Conservation (phyloP, 92 coral and sea anemone genomes). For the Epizoanthus rinbou region DNA sequence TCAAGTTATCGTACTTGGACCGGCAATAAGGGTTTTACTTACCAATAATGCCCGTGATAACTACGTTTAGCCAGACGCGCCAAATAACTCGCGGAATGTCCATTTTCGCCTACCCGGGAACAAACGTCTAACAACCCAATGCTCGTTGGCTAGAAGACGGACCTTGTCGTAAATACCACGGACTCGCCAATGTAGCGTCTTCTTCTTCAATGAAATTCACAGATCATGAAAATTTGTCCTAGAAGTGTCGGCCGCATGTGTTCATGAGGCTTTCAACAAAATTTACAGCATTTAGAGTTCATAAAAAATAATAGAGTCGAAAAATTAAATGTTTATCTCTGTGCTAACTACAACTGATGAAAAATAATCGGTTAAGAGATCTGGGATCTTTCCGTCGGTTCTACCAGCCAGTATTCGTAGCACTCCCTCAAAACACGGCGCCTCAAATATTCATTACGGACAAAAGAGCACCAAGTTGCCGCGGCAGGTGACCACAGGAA, state of each 20-base stretch:
- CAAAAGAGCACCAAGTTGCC: constrained; percentile 34
- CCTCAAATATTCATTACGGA: constrained; percentile 36
- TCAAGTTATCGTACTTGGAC: background rate
- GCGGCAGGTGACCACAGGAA: constrained; percentile 32
- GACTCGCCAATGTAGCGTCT: background rate
- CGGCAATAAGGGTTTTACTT: constrained; percentile 19
- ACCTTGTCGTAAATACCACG: background rate
- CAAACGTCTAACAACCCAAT: background rate
- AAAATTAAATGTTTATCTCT: background rate
- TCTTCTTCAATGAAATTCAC: background rate
- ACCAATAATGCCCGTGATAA: constrained; percentile 9
- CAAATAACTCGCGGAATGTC: background rate
- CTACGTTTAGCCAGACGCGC: constrained; percentile 32
- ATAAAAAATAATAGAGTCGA: background rate
- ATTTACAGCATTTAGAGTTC: background rate
- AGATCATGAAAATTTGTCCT: background rate
- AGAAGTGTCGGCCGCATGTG: background rate
- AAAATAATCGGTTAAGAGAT: background rate
- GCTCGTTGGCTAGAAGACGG: background rate
- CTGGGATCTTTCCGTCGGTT: background rate
- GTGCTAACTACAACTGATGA: background rate
- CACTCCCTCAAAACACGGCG: constrained; percentile 23
- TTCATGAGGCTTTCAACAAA: constrained; percentile 24
- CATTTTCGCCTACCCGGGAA: constrained; percentile 1
- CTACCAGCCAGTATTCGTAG: background rate